Conservation (phyloP, 2,797 vertebrate genomes). For the Ptychadena robeensis region DNA sequence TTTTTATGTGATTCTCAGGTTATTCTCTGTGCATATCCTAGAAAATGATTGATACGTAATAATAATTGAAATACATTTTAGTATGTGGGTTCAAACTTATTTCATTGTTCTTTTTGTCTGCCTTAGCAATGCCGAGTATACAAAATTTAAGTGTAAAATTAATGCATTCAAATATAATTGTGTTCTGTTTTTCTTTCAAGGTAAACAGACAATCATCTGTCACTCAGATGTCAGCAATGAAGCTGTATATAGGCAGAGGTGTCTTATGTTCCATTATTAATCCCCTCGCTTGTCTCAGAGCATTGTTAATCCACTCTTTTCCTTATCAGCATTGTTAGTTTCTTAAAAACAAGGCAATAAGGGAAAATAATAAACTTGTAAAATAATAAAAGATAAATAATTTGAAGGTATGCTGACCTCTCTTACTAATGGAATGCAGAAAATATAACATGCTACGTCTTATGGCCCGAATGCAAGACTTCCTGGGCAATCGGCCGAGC, state of each 20-base stretch:
- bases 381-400: slow-evolving; percentile 1
- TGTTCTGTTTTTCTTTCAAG: slow-evolving; percentile 18
- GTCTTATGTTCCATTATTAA: slow-evolving; percentile 42
- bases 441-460: too few species aligned
- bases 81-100: neutral
- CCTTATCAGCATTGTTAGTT: slow-evolving; percentile 28
- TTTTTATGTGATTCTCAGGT: too few species aligned
- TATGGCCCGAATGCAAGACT: too few species aligned
- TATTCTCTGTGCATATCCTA: neutral
- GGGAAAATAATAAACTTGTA: slow-evolving; percentile 18
- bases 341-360: slow-evolving; percentile 31
- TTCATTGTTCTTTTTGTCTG: slow-evolving; percentile 9
- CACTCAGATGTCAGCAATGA: slow-evolving; percentile 43
- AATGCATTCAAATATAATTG: slow-evolving; percentile 47
- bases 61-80: neutral
- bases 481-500: too few species aligned
- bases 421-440: neutral
- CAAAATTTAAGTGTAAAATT: slow-evolving; percentile 35
- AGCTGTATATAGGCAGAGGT: slow-evolving; percentile 24
- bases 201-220: slow-evolving; percentile 56
- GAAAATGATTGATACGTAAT: neutral
- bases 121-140: slow-evolving; percentile 15
- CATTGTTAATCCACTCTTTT: slow-evolving; percentile 28
- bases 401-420: neutral
- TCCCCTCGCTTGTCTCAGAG: slow-evolving; percentile 43